Percentiles rank a stretch among this genome's conserved stretches.
These are phyloP conservation scores for Conops quadrifasciatus DNA, from an alignment of 2,888 invertebrate species.

Conservation along the genomic window DNA sequence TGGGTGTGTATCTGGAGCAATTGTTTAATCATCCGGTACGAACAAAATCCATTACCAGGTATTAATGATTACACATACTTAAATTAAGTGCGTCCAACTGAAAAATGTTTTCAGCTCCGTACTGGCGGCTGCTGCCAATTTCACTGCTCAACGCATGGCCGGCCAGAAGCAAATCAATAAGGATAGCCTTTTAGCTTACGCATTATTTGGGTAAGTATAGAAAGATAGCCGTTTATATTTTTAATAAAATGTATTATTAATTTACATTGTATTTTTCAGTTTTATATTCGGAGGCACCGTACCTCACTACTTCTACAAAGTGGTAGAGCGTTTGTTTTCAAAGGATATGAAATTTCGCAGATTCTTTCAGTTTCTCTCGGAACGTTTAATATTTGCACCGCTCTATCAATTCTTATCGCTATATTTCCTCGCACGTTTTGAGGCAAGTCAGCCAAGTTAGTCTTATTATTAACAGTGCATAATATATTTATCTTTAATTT, in stretches of 20 bases:
- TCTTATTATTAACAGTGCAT: background rate
- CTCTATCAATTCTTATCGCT: conserved; percentile 77
- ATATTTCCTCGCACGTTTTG: conserved; percentile 78
- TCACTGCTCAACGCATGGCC: conserved; percentile 76
- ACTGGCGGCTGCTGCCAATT: conserved; percentile 77
- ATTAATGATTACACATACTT: conserved; percentile 49
- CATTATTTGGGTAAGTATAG: conserved; percentile 75
- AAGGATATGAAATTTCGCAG: conserved; percentile 69
- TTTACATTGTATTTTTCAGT: conserved; percentile 64
- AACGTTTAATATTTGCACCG: conserved; percentile 77
- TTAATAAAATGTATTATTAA: background rate
- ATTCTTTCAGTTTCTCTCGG: conserved; percentile 72
- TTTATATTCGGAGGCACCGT: conserved; percentile 81
- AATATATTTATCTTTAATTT: conserved; percentile 38
- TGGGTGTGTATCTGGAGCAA: conserved; percentile 78
- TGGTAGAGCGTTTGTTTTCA: conserved; percentile 71
- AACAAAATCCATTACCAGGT: conserved; percentile 85
- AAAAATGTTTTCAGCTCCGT: conserved; percentile 70
- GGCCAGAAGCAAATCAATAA: conserved; percentile 72
- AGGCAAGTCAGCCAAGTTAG: conserved; percentile 65
- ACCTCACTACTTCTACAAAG: conserved; percentile 80
- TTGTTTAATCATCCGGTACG: conserved; percentile 78
- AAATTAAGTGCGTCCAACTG: background rate
- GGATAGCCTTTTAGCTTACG: conserved; percentile 77
- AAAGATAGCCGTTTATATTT: background rate